Conservation (phyloP, 2,888 invertebrate genomes). For the Tipula helvola region DNA sequence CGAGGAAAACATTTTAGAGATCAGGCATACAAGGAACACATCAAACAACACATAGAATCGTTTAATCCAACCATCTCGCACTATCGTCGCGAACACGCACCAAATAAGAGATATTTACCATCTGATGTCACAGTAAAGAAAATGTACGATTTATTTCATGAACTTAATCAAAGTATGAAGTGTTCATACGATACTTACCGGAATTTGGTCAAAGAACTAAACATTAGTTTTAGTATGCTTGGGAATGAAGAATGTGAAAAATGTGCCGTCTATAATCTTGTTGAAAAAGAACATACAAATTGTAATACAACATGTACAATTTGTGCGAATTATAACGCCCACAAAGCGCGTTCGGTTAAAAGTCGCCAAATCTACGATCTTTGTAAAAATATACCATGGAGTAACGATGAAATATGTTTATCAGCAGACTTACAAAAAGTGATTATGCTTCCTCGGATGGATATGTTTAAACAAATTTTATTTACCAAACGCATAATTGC, state of each 20-base stretch:
- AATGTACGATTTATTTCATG: background rate
- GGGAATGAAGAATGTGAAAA: background rate
- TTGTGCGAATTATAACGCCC: too few species aligned
- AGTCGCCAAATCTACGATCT: too few species aligned
- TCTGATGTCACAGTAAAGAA: background rate
- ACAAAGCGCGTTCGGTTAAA: too few species aligned
- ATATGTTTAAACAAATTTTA: too few species aligned
- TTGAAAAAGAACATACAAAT: background rate
- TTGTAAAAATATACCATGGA: too few species aligned
- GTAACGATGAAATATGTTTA: too few species aligned
- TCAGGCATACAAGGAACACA: background rate
- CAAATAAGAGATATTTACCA: background rate
- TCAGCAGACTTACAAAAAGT: too few species aligned
- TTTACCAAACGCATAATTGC: background rate
- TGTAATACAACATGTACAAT: background rate
- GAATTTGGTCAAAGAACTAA: background rate
- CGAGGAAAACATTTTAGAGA: background rate
- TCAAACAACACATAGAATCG: background rate
- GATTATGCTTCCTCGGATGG: background rate
- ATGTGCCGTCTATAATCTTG: background rate
- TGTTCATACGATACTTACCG: background rate
- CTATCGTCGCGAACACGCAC: background rate
- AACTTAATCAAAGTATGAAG: background rate
- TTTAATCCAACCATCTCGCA: background rate
- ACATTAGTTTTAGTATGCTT: background rate